Percentiles rank a stretch among this genome's conserved stretches.
Conservation (phyloP, 2,113 vertebrate species). For the Coryphaenoides rupestris region DNA sequence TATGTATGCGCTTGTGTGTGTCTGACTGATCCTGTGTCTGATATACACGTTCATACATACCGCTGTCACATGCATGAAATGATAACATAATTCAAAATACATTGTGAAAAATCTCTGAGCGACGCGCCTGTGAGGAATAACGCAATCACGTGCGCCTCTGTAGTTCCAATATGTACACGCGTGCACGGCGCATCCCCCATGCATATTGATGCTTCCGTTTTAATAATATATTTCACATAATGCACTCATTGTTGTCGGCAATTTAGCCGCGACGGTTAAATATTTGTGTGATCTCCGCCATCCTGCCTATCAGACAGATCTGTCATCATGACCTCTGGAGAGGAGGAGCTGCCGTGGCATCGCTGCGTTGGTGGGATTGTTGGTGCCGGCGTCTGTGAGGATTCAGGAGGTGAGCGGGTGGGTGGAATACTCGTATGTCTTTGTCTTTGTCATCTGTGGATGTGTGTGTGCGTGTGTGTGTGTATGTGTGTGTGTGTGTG, state of each 20-base stretch:
- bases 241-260: background rate
- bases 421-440: too few species aligned
- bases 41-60: background rate
- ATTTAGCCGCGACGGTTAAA: slow-evolving; percentile 3
- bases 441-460: too few species aligned
- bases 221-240: slow-evolving; percentile 4
- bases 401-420: too few species aligned
- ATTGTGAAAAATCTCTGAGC: background rate
- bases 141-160: background rate
- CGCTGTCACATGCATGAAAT: background rate
- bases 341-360: too few species aligned
- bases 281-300: slow-evolving; percentile 9
- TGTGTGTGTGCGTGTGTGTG: too few species aligned
- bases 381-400: too few species aligned
- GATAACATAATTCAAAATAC: background rate
- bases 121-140: background rate
- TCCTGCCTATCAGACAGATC: background rate
- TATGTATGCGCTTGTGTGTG: slow-evolving; percentile 12
- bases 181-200: background rate
- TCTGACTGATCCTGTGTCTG: background rate
- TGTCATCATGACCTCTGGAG: too few species aligned
- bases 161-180: slow-evolving; percentile 5
- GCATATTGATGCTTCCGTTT: slow-evolving; percentile 8
- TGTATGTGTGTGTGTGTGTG: background rate
- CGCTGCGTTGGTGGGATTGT: too few species aligned